A percentile compares a stretch with the other conserved stretches of the same genome.
Evolutionary conservation across 2,113 vertebrate genomes (phyloP).

Genomic region (Microtus pennsylvanicus): DNA sequence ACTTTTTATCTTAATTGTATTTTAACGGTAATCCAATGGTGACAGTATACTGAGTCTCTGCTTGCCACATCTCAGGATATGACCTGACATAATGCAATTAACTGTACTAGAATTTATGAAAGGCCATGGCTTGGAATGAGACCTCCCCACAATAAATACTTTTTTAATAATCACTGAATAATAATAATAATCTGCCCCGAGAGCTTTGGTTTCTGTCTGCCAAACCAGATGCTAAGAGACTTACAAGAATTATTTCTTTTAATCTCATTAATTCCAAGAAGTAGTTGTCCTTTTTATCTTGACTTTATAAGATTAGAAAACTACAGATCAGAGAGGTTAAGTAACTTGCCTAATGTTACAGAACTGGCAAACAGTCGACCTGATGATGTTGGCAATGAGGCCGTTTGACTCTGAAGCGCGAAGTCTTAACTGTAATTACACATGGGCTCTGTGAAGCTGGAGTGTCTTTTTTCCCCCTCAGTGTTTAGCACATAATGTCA

Average conservation of each 20-base stretch:
- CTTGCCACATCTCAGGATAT: constrained; percentile 11
- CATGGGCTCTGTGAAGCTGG: not conserved
- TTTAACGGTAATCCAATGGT: constrained; percentile 71
- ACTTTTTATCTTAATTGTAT: constrained; percentile 62
- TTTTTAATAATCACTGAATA: not conserved
- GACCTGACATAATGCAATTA: constrained; percentile 44
- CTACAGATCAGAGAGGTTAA: constrained; percentile 33
- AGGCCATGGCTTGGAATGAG: not conserved
- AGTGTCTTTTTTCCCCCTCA: not conserved
- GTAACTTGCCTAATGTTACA: not conserved
- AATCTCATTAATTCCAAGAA: constrained; percentile 59
- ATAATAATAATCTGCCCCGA: not conserved
- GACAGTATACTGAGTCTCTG: constrained; percentile 25
- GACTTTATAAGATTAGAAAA: constrained; percentile 32
- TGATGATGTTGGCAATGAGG: constrained; percentile 17
- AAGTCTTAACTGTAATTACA: not conserved
- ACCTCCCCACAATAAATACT: constrained; percentile 38
- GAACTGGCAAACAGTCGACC: not conserved
- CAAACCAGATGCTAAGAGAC: constrained; percentile 46
- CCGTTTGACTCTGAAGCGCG: not conserved
- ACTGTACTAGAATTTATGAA: not conserved
- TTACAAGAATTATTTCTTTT: constrained; percentile 46
- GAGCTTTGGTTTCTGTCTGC: not conserved
- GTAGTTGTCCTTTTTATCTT: constrained; percentile 21
- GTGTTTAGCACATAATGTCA: not conserved